Conservation (phyloP, 2,888 invertebrate species). For the Macrophya annulata region DNA sequence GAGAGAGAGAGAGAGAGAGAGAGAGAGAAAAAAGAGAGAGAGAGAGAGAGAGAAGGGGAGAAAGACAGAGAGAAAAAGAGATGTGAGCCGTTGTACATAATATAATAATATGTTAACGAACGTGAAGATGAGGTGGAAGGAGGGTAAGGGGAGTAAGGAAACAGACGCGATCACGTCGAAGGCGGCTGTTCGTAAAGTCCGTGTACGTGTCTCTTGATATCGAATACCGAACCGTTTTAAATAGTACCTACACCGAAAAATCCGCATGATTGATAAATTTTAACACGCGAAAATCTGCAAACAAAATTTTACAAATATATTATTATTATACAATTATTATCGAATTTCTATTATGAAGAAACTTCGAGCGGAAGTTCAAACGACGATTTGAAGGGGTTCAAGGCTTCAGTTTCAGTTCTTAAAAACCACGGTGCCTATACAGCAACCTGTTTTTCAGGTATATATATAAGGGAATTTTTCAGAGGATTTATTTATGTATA, state of each 20-base stretch:
- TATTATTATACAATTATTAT: background rate
- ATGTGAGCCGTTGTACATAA: slow-evolving; percentile 22
- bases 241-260: background rate
- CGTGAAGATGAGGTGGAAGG: slow-evolving; percentile 1
- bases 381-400: background rate
- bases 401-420: background rate
- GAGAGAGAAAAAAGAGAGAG: slow-evolving; percentile 11
- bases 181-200: slow-evolving; percentile 45
- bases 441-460: background rate
- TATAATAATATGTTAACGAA: slow-evolving; percentile 15
- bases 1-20: slow-evolving; percentile 28
- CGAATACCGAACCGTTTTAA: background rate
- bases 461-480: background rate
- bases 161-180: slow-evolving; percentile 53
- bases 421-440: background rate
- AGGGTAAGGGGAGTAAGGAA: slow-evolving; percentile 25
- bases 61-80: slow-evolving; percentile 1
- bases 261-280: background rate
- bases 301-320: background rate
- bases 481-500: background rate
- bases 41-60: slow-evolving; percentile 16
- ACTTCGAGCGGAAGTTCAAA: background rate
- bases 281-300: background rate
- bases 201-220: background rate
- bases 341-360: background rate